Evolutionary conservation across 2,888 invertebrate genomes (phyloP), one percentile per base, ranked within the genome.

Genomic region (Clusia tigrina): DNA sequence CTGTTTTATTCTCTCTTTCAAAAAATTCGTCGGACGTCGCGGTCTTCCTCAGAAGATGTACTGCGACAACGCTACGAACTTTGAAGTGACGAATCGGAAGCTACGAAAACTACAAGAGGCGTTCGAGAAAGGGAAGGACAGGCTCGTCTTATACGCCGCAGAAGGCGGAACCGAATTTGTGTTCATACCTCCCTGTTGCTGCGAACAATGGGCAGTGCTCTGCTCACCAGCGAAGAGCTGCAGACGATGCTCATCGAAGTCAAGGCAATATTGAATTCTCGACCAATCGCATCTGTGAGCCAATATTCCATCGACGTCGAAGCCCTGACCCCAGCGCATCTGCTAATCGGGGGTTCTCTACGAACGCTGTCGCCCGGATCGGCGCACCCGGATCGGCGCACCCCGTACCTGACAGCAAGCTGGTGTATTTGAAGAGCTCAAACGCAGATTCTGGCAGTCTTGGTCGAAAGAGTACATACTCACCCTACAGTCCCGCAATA

Each of bases 121-220:
- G 18, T 26, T 20, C 26, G n/a, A 25, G 17, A 24, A 46, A 18
- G 22, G 23, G 32, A 18, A 51, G 46, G 46, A 55, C 25, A 51
- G 42, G n/a, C 1, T 62, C 38, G 48, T 58, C 10, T 18, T 2
- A 10, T 60, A 37, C 52, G 56, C 59, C n/a, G 42, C 37, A 42
- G 51, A 65, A 22, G 58, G 54, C 23, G 60, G 54, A 15, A 57
- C 61, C 48, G 42, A 38, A 18, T 64, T 67, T 60, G 38, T 17
- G 51, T 67, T 64, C 56, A 64, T 65, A 56, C 69, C 64, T 17
- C 66, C 66, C 22, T n/a, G n/a, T n/a, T n/a, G n/a, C n/a, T n/a
- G n/a, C n/a, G n/a, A n/a, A n/a, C n/a, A n/a, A n/a, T n/a, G n/a
- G n/a, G n/a, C n/a, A n/a, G n/a, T n/a, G n/a, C n/a, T n/a, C n/a